Conservation (phyloP, 2,797 vertebrate species). For the Aselliscus stoliczkanus region DNA sequence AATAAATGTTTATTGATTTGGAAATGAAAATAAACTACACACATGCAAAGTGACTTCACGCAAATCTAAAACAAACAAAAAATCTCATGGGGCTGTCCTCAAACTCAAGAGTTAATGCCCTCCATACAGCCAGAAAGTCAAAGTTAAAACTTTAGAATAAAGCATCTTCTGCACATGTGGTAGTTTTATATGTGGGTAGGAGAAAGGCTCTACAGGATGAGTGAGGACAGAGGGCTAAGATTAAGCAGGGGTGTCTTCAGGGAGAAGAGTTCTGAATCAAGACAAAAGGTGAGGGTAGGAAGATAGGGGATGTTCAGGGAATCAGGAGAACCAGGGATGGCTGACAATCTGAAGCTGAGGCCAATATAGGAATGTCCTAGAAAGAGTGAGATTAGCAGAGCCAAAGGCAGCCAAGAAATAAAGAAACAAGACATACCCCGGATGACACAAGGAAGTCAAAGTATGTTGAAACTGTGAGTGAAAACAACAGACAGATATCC, state of each 20-base stretch:
- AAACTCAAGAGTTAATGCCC: background rate
- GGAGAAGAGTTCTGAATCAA: background rate
- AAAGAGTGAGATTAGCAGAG: background rate
- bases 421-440: background rate
- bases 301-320: background rate
- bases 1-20: constrained; percentile 20
- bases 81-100: background rate
- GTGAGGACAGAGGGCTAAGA: background rate
- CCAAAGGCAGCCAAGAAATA: background rate
- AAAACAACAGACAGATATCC: background rate
- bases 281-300: background rate
- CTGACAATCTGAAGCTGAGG: background rate
- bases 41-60: background rate
- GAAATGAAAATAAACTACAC: constrained; percentile 26
- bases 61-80: background rate
- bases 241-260: background rate
- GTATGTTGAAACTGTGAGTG: background rate
- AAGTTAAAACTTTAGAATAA: background rate
- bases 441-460: background rate
- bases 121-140: background rate
- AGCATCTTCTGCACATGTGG: background rate
- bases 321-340: background rate
- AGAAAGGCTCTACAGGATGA: background rate
- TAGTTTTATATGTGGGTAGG: background rate
- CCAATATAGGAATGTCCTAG: background rate